Percentiles rank a stretch among this genome's conserved stretches.
These are phyloP conservation scores for Andrena hattorfiana DNA, from an alignment of 2,888 invertebrate species.

Conservation along the genomic window DNA sequence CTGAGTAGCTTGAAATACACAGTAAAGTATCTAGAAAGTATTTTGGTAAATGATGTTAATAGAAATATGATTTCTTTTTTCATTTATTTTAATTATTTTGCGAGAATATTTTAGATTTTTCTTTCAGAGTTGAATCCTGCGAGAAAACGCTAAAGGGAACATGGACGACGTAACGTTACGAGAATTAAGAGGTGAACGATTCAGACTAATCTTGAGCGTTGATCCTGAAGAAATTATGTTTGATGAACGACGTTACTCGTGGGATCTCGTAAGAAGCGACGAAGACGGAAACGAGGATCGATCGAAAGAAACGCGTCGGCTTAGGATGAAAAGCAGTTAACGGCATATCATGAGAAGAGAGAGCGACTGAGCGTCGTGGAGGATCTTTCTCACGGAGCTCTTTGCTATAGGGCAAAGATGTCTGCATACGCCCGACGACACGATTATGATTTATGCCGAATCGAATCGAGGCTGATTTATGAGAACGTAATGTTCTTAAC, in stretches of 20 bases:
- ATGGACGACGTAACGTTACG: too few relatives aligned
- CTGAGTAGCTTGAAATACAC: too few relatives aligned
- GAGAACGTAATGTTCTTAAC: slow-evolving; percentile 64
- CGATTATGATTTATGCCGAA: slow-evolving; percentile 75
- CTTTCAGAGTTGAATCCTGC: neutral
- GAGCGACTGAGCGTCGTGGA: slow-evolving; percentile 43
- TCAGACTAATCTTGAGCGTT: neutral
- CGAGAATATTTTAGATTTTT: neutral
- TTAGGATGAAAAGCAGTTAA: slow-evolving; percentile 49
- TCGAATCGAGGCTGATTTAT: slow-evolving; percentile 74
- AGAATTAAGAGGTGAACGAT: neutral
- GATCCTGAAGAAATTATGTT: neutral
- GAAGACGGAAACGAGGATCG: slow-evolving; percentile 13
- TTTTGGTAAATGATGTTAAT: too few relatives aligned
- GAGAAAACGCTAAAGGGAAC: neutral
- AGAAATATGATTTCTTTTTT: too few relatives aligned
- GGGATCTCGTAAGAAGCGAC: neutral
- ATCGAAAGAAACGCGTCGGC: slow-evolving; percentile 46
- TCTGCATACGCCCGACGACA: slow-evolving; percentile 59
- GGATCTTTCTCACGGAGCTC: slow-evolving; percentile 66
- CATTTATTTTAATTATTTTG: too few relatives aligned
- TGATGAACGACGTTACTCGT: neutral
- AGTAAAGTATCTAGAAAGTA: too few relatives aligned
- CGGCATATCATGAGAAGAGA: slow-evolving; percentile 59
- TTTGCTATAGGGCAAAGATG: slow-evolving; percentile 61